Percentiles rank a stretch among this genome's conserved stretches.
Conservation (phyloP, 2,113 vertebrate genomes). For the Hydrolagus affinis region DNA sequence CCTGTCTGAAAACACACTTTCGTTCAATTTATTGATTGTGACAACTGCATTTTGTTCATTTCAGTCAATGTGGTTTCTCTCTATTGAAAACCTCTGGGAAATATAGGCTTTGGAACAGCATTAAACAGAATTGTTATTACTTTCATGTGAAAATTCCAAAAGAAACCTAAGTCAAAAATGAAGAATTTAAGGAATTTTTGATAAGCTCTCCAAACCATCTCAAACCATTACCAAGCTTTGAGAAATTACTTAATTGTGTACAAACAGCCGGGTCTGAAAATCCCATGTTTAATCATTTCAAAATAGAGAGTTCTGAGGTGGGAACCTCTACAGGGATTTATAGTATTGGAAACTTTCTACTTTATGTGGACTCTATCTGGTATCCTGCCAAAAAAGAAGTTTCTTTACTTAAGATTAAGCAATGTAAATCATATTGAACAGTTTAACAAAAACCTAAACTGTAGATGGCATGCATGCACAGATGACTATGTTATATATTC, state of each 20-base stretch:
- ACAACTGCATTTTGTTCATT: constrained; percentile 17
- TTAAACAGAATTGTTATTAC: constrained; percentile 3
- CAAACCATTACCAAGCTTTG: constrained; percentile 11
- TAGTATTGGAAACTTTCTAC: background rate
- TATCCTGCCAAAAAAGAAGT: constrained; percentile 21
- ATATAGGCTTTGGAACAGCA: constrained; percentile 24
- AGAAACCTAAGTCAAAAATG: constrained; percentile 16
- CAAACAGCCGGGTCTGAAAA: background rate
- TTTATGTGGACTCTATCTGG: constrained; percentile 15
- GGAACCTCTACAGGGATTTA: background rate
- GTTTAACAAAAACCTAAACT: constrained; percentile 10
- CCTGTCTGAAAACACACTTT: background rate
- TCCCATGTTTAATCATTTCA: background rate
- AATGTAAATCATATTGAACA: constrained; percentile 27
- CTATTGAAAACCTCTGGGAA: background rate
- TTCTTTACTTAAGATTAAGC: constrained; percentile 27
- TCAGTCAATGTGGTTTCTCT: background rate
- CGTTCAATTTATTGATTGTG: background rate
- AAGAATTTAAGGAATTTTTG: constrained; percentile 26
- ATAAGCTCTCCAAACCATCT: constrained; percentile 11
- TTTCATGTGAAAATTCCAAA: constrained; percentile 24
- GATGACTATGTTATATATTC: constrained; percentile 8
- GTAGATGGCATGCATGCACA: constrained; percentile 17
- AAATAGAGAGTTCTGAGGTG: background rate
- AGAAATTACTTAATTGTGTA: background rate